phyloP scores from a whole-genome alignment of 2,797 vertebrate genomes.

The Sebastes umbrosus region DNA sequence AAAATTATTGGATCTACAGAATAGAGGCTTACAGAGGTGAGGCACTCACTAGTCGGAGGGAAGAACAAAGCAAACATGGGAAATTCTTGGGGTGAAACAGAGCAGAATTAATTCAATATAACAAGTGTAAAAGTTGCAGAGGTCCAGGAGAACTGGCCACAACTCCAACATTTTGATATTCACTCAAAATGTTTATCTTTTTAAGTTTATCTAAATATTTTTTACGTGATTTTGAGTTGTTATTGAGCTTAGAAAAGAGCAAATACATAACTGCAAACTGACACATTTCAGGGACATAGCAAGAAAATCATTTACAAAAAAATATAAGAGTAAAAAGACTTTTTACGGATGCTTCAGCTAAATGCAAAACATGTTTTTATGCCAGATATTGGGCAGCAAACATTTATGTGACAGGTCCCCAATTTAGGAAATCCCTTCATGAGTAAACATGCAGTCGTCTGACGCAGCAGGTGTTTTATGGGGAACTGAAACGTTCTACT shows the following conservation, averaged over 20 bases:
- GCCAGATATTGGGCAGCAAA: neutral
- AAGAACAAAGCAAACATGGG: slow-evolving; percentile 36
- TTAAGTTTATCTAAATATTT: neutral
- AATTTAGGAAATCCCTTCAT: neutral
- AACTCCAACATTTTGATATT: neutral
- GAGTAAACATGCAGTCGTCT: neutral
- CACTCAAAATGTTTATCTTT: neutral
- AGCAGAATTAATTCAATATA: slow-evolving; percentile 51
- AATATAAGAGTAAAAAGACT: neutral
- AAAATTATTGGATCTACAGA: neutral
- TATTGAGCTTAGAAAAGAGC: neutral
- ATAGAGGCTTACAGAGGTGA: neutral
- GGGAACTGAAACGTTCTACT: slow-evolving; percentile 31
- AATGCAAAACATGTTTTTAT: neutral
- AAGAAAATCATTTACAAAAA: neutral
- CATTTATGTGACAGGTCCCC: neutral
- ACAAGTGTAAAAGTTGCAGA: slow-evolving; percentile 13
- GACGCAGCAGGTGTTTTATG: neutral
- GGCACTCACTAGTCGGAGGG: neutral
- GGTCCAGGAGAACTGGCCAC: neutral
- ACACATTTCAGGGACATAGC: neutral
- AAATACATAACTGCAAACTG: neutral
- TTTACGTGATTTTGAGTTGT: neutral
- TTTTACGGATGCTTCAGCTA: neutral
- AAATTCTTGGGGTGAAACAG: slow-evolving; percentile 57